Percentiles rank a stretch among this genome's conserved stretches.
phyloP scores from a whole-genome alignment of 2,797 vertebrate genomes.

The Tangara arthus region DNA sequence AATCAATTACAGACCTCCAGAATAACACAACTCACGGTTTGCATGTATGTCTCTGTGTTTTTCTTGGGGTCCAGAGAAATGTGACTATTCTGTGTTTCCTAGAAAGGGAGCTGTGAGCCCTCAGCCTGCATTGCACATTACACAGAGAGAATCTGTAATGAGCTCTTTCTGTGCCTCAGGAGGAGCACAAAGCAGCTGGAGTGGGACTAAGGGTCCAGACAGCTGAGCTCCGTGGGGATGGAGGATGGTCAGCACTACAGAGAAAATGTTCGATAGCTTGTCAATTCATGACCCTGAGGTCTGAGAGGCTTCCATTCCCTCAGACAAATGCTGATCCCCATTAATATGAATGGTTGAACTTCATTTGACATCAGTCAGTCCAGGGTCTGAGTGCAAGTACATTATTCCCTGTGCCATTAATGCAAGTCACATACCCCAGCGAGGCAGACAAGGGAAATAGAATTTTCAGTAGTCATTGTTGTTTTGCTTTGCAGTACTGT shows the following conservation, averaged over 20 bases:
- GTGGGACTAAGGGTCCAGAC: slow-evolving; percentile 11
- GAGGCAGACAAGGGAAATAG: background rate
- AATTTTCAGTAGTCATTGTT: background rate
- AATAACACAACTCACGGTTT: background rate
- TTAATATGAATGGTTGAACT: slow-evolving; percentile 65
- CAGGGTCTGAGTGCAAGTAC: slow-evolving; percentile 1
- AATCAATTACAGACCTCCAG: background rate
- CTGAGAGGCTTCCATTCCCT: slow-evolving; percentile 41
- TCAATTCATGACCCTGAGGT: slow-evolving; percentile 44
- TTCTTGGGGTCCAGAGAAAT: background rate
- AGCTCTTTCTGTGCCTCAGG: slow-evolving; percentile 1
- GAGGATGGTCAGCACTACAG: background rate
- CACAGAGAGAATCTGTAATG: background rate
- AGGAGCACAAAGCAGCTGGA: slow-evolving; percentile 20
- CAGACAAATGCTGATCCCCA: slow-evolving; percentile 3
- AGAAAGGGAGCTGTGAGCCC: background rate
- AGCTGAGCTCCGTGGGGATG: slow-evolving; percentile 20
- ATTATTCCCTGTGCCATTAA: slow-evolving; percentile 11
- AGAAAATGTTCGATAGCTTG: slow-evolving; percentile 44
- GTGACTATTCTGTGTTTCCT: background rate
- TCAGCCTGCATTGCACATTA: background rate
- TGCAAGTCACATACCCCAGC: background rate
- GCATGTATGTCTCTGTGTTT: background rate
- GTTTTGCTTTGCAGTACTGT: background rate
- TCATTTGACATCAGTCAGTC: slow-evolving; percentile 54